Percentiles rank a stretch among this genome's conserved stretches.
These are phyloP conservation scores for Paracanthobrama guichenoti DNA, from an alignment of 2,113 vertebrate species.

Conservation along the genomic window DNA sequence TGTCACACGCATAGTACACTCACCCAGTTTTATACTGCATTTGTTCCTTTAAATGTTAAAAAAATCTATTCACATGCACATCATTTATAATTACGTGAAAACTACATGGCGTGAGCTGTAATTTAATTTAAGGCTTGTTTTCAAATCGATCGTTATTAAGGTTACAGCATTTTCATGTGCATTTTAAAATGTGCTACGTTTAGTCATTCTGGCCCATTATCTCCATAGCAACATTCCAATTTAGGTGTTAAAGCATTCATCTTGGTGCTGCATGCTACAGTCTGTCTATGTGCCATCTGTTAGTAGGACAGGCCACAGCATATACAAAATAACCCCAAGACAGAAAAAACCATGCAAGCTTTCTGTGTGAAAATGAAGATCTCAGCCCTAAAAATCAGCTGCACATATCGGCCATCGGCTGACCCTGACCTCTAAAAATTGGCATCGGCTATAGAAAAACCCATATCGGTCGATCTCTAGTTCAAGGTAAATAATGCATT, in stretches of 20 bases:
- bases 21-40: background rate
- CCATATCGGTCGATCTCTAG: too few relatives aligned
- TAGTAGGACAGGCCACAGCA: constrained; percentile 1
- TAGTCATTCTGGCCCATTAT: constrained; percentile 16
- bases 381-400: too few relatives aligned
- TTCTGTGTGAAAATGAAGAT: too few relatives aligned
- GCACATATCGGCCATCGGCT: too few relatives aligned
- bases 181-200: constrained; percentile 16
- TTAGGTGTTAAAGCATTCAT: constrained; percentile 29
- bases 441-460: too few relatives aligned
- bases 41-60: background rate
- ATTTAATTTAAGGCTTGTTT: background rate
- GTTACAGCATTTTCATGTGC: constrained; percentile 12
- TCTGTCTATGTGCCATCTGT: constrained; percentile 35
- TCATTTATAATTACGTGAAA: background rate
- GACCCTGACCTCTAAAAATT: too few relatives aligned
- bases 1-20: background rate
- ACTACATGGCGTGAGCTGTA: background rate
- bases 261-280: background rate
- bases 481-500: background rate
- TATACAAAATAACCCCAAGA: background rate
- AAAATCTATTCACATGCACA: background rate
- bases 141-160: background rate
- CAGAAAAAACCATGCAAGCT: background rate
- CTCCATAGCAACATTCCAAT: constrained; percentile 37